Base-by-base conservation (phyloP, 1,140 invertebrate species). In the Paralvinella palmiformis region DNA sequence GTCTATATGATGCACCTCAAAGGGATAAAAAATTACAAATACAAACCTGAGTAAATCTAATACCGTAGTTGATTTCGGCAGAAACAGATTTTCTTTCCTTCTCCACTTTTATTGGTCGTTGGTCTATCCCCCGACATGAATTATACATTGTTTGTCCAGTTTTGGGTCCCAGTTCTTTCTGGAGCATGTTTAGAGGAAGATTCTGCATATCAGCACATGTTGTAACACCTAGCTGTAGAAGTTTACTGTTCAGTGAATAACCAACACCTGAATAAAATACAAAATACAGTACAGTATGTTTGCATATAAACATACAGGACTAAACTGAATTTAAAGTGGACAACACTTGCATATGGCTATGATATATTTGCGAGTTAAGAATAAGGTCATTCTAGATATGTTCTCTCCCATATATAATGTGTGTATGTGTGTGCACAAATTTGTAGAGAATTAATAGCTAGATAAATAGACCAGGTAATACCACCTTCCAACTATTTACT, bases 51-150 rank as follows among this genome's bases (percentile, higher is more conserved):
- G 87, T 86, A 78, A 97, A 96, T 68, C 94, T 84, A 62, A 98
- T 96, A 3, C 94, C 94, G 83, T 97, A 98, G 82, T 98, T 98
- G 0, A 97, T 88, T 82, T 97, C 94, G 10, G 92, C 92, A 0
- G 94, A 97, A 0, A 98, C 89, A 5, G 93, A 95, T 83, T 97
- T 96, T 72, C 93, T 85, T 65, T 88, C 81, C 67, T 84, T 76
- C 4, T 48, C 45, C 3, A 58, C 86, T 72, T 84, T 85, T 64
- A 96, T 78, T 32, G 85, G 84, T 65, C 87, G 86, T 65, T 85
- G 78, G 82, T 96, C 93, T 36, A 87, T 82, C 2, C 94, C 94
- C n/a, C 86, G 80, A 68, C 88, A 88, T 32, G 56, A 86, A 62
- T 91, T 86, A 72, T 86, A 85, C 6, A 94, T 75, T 57, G 87